Conservation (phyloP, 1,140 invertebrate genomes). For the Oreohelix idahoensis region DNA sequence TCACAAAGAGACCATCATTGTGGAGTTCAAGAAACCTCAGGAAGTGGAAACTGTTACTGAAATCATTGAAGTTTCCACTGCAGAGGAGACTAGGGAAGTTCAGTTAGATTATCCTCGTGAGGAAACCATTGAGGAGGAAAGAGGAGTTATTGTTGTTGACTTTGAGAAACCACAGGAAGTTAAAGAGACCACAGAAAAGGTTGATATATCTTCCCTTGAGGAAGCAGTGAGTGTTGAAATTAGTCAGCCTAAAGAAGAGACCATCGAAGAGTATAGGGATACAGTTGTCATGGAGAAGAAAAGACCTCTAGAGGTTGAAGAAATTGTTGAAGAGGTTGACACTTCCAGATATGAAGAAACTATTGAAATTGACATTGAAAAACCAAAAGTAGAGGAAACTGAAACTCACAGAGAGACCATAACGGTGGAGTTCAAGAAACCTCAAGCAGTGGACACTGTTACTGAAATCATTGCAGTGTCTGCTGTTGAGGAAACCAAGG, state of each 20-base stretch:
- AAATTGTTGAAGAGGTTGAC: constrained; percentile 23
- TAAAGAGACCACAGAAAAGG: constrained; percentile 31
- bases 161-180: constrained; percentile 40
- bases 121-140: constrained; percentile 38
- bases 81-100: constrained; percentile 26
- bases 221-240: constrained; percentile 21
- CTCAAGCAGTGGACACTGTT: constrained; percentile 18
- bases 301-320: constrained; percentile 35
- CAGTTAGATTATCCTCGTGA: constrained; percentile 36
- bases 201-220: constrained; percentile 4
- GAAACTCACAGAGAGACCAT: constrained; percentile 12
- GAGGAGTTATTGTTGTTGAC: constrained; percentile 36
- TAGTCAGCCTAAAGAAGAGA: constrained; percentile 35
- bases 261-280: constrained; percentile 5
- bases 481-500: constrained; percentile 18
- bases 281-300: constrained; percentile 35
- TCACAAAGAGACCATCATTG: constrained; percentile 11
- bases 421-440: constrained; percentile 24
- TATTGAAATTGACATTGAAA: constrained; percentile 25
- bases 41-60: constrained; percentile 38
- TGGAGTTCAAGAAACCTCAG: constrained; percentile 34
- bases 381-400: constrained; percentile 24
- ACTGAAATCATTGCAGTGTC: constrained; percentile 29
- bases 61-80: constrained; percentile 34
- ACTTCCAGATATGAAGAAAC: constrained; percentile 16